Evolutionary conservation across 2,888 invertebrate species (phyloP), one percentile per base, ranked within the genome.

Genomic region (Synergus japonicus): DNA sequence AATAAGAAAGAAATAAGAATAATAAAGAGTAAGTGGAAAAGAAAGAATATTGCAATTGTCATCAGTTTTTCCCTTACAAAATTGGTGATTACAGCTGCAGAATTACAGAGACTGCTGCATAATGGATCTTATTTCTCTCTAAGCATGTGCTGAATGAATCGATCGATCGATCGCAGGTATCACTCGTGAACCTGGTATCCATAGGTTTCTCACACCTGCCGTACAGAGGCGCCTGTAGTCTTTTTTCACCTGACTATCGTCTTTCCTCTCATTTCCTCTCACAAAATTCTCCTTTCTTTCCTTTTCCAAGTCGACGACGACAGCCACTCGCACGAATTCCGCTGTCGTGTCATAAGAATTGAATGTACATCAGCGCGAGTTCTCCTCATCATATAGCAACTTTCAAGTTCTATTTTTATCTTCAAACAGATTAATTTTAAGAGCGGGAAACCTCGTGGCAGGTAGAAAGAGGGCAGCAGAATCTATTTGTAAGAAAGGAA

Each of bases 381-480:
- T 60, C 22, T 60, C 22, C 7, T 46, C 12, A 5, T 12, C 60
- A 46, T 46, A 13, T 12, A 60, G 12, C 13, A 60, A 60, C 60
- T 22, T 60, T 60, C 60, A 18, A 60, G 60, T 60, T 60, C 60
- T 60, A 60, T 60, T 60, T 29, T 60, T 18, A 22, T 60, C 22
- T 22, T 60, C 60, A 12, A 29, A 60, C 18, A 60, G 12, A 60
- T 60, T 60, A n/a, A 60, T 37, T 76, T 13, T 49, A 65, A 65
- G 76, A 69, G 78, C 60, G 54, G 63, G 78, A 64, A 49, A 58
- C 43, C 76, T 76, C 78, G 44, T 80, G 78, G 78, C 83, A 76
- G 76, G 79, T 78, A 80, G 58, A 80, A 65, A 60, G 80, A 73
- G 84, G 82, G 81, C 83, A 82, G 77, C 83, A 82, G 79, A 78